Evolutionary conservation across 2,113 vertebrate genomes (phyloP).

Genomic region (Neogobius melanostomus): DNA sequence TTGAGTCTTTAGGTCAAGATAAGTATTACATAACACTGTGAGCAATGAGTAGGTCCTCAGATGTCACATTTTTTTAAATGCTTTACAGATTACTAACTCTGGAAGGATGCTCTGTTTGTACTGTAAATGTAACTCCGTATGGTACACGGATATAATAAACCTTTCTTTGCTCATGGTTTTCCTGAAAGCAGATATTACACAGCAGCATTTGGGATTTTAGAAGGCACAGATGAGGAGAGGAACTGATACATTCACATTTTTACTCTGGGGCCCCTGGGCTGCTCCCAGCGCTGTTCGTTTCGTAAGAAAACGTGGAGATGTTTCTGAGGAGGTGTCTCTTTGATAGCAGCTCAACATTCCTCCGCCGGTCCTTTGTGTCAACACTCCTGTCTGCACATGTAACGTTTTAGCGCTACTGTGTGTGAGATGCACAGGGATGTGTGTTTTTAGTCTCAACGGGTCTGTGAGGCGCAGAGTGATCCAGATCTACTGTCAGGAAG

Average conservation of each 20-base stretch:
- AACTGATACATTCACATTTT: constrained; percentile 7
- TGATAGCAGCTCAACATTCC: constrained; percentile 44
- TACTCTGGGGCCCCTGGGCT: constrained; percentile 28
- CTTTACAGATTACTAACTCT: neutral
- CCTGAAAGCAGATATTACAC: constrained; percentile 36
- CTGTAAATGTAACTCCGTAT: neutral
- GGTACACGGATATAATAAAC: neutral
- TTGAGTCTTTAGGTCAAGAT: constrained; percentile 1
- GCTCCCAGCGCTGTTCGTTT: constrained; percentile 27
- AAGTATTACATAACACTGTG: constrained; percentile 20
- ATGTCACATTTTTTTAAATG: too few relatives aligned
- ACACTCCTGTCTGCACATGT: constrained; percentile 20
- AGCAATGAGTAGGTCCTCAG: neutral
- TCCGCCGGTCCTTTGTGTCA: constrained; percentile 39
- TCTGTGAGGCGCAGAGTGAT: constrained; percentile 22
- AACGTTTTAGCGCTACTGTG: constrained; percentile 13
- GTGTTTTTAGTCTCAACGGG: constrained; percentile 19
- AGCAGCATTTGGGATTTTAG: constrained; percentile 34
- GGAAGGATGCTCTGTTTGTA: neutral
- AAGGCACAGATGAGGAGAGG: constrained; percentile 21
- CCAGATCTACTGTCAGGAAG: constrained; percentile 32
- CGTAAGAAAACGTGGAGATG: constrained; percentile 31
- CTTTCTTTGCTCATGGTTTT: constrained; percentile 10
- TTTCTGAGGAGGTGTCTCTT: constrained; percentile 47
- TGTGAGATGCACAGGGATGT: constrained; percentile 18